Evolutionary conservation across 1,140 invertebrate genomes (phyloP).

Genomic region (Hypsibius dujardini): DNA sequence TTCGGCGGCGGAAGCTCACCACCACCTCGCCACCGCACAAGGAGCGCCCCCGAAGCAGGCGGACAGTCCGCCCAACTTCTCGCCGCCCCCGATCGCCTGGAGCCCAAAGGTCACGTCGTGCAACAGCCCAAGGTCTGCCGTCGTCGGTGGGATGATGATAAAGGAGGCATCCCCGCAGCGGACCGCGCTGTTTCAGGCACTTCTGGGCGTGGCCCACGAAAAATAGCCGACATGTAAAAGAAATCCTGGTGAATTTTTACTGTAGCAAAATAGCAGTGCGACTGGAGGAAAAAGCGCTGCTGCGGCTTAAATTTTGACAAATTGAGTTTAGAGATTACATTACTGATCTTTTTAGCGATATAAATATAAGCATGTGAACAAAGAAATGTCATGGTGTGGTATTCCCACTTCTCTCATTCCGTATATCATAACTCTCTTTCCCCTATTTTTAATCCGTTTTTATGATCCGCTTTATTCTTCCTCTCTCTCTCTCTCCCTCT

Average conservation of each 20-base stretch:
- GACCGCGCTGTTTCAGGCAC: conserved; percentile 11
- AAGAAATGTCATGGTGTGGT: too few species aligned
- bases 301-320: not conserved
- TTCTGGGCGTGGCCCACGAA: not conserved
- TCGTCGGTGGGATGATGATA: not conserved
- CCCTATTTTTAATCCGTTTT: not conserved
- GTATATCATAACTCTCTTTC: too few species aligned
- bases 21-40: conserved; percentile 22
- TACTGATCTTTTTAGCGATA: not conserved
- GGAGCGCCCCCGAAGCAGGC: conserved; percentile 22
- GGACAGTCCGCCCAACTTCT: conserved; percentile 22
- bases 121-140: not conserved
- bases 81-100: not conserved
- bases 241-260: not conserved
- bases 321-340: not conserved
- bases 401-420: too few species aligned
- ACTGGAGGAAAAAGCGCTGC: not conserved
- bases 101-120: conserved; percentile 1
- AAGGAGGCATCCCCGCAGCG: not conserved
- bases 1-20: too few species aligned
- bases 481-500: not conserved
- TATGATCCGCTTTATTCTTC: not conserved
- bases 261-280: not conserved
- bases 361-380: not conserved
- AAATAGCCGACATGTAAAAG: not conserved